Conservation (phyloP, 2,113 vertebrate species). For the Hipposideros armiger region DNA sequence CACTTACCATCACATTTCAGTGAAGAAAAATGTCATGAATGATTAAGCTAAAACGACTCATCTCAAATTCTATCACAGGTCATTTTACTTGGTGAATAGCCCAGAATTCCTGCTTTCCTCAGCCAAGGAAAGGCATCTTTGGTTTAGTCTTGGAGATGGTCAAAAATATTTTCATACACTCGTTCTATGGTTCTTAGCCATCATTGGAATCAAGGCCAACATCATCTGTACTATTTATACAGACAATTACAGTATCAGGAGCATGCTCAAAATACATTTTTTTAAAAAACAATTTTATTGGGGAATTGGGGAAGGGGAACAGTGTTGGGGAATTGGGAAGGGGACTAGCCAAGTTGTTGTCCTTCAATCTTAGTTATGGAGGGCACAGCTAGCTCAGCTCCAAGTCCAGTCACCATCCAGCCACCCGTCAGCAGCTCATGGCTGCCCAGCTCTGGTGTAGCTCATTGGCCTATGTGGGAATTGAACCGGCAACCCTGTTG, state of each 20-base stretch:
- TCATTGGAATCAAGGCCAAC: not conserved
- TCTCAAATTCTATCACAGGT: conserved; percentile 56
- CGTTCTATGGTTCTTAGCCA: not conserved
- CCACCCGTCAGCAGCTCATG: no score
- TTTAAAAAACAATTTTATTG: no score
- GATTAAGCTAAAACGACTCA: conserved; percentile 36
- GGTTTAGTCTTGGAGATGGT: not conserved
- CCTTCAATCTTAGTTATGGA: no score
- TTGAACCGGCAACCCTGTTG: no score
- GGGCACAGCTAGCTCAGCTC: no score
- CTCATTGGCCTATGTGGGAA: no score
- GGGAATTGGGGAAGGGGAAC: no score
- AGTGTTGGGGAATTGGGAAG: no score
- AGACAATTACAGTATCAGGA: not conserved
- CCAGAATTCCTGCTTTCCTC: conserved; percentile 48
- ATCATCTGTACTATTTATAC: not conserved
- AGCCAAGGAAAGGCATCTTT: conserved; percentile 15
- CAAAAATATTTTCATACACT: conserved; percentile 52
- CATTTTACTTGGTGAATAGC: conserved; percentile 59
- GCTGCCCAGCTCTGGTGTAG: no score
- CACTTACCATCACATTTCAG: conserved; percentile 50
- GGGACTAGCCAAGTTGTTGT: no score
- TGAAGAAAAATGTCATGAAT: conserved; percentile 41
- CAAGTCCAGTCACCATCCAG: no score
- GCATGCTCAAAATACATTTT: not conserved